Evolutionary conservation across 1,140 invertebrate genomes (phyloP), one percentile per base, ranked within the genome.

Genomic region (Tribolium castaneum): DNA sequence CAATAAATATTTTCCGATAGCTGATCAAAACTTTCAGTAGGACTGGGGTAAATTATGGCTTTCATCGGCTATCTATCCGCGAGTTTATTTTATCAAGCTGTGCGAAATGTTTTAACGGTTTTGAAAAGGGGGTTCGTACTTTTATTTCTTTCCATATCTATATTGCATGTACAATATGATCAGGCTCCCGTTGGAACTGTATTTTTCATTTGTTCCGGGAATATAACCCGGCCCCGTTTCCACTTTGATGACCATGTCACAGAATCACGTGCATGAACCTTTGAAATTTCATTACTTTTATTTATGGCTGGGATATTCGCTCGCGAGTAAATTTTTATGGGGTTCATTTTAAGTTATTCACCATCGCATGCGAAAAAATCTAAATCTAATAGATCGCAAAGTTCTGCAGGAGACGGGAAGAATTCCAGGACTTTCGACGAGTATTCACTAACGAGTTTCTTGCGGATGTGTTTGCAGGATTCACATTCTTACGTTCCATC

Each of bases 251-350:
- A 35, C 71, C 71, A 73, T 35, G 71, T 73, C 49, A 73, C 19
- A 13, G 71, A 52, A 73, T 73, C 71, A 73, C 71, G 71, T 73
- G 30, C 70, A 72, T 72, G 70, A 72, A 49, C 70, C 71, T 73
- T 73, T 73, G 71, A 73, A 73, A 73, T 56, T 73, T 73, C 71
- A 73, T 73, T 73, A 25, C 13, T 73, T 19, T 73, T 56, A 52
- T 73, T 66, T 35, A 35, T 66, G 14, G 25, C 25, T 25, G 25
- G 25, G 25, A 30, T 30, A 30, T 30, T 30, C 25, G 25, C 25
- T 30, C 25, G 25, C 25, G 25, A 66, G 25, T 45, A n/a, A 45
- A 45, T 45, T 45, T 45, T 45, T 45, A 45, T n/a, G n/a, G 39
- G 39, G 39, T 45, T 45, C 39, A 45, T 45, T 45, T 45, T 45